Evolutionary conservation across 1,140 invertebrate genomes (phyloP), one percentile per base, ranked within the genome.

Genomic region (Dufourea novaeangliae): DNA sequence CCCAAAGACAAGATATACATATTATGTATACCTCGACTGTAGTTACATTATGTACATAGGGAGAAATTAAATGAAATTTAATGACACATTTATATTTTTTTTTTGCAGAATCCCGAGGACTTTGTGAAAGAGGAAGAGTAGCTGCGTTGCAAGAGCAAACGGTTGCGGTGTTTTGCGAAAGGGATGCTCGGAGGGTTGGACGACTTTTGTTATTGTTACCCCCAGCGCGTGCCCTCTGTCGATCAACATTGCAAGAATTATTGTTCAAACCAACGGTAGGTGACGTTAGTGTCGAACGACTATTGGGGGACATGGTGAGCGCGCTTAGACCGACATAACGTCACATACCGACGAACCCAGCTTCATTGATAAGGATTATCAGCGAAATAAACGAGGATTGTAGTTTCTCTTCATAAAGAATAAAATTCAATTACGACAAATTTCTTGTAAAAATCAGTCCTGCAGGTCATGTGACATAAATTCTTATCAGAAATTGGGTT

Each of bases 91-190:
- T 52, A 29, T 54, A 27, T 63, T 44, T 37, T 14, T 14, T 10
- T 34, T 34, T 17, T 6, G 8, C 86, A 97, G 96, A 97, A 90
- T 93, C 93, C 34, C 88, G 94, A 80, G 95, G 95, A 2, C 90
- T 96, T n/a, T 93, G 93, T 50, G 94, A 95, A 79, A 90, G 93
- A 0, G 88, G 92, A 2, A 93, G 95, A 78, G 93, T 97, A 3
- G 94, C 96, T 88, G 90, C 95, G 1, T 86, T 97, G 1, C 96
- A 97, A 92, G 96, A 97, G 80, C 96, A 97, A 89, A 95, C 95
- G 0, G 94, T 97, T 44, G 91, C 95, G 8, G 94, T 97, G 89
- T 92, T 97, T 2, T 94, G 95, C 71, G 96, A 96, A 73, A 84
- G 94, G 85, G 93, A 94, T 56, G 92, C 94, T 76, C 93, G 94